Percentiles rank a stretch among this genome's conserved stretches.
phyloP scores from a whole-genome alignment of 2,113 vertebrate species.

The Pelecanus crispus region DNA sequence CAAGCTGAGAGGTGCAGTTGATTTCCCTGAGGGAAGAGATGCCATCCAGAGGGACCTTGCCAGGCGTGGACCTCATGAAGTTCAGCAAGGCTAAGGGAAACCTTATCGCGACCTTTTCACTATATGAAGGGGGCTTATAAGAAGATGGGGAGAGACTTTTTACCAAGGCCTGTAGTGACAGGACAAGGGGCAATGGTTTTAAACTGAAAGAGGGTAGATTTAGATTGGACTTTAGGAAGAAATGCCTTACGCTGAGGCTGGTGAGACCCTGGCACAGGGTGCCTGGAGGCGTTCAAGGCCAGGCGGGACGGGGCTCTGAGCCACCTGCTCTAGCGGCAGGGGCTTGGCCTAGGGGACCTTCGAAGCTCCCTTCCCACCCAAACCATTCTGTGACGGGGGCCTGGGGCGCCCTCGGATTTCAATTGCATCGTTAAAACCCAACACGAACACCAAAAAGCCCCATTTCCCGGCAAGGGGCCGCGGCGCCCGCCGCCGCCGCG shows the following conservation, averaged over 20 bases:
- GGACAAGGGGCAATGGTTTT: background rate
- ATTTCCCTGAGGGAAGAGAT: background rate
- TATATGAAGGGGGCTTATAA: background rate
- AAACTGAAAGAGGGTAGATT: background rate
- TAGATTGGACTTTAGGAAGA: background rate
- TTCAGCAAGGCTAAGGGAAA: background rate
- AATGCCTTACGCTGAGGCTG: background rate
- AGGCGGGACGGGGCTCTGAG: background rate
- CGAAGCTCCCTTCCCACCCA: background rate
- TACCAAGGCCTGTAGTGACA: background rate
- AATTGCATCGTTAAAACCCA: fast-evolving
- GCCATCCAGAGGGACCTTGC: background rate
- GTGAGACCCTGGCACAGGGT: background rate
- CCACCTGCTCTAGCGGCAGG: no score
- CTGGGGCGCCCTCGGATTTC: background rate
- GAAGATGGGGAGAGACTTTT: background rate
- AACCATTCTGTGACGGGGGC: fast-evolving
- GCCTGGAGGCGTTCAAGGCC: background rate
- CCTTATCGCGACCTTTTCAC: background rate
- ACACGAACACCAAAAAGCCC: fast-evolving
- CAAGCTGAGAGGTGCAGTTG: background rate
- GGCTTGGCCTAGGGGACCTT: fast-evolving
- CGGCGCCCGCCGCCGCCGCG: background rate
- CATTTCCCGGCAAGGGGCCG: background rate
- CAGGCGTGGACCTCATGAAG: background rate